These are phyloP conservation scores for Gnatocerus cornutus DNA, from an alignment of 2,888 invertebrate species.

Conservation along the genomic window DNA sequence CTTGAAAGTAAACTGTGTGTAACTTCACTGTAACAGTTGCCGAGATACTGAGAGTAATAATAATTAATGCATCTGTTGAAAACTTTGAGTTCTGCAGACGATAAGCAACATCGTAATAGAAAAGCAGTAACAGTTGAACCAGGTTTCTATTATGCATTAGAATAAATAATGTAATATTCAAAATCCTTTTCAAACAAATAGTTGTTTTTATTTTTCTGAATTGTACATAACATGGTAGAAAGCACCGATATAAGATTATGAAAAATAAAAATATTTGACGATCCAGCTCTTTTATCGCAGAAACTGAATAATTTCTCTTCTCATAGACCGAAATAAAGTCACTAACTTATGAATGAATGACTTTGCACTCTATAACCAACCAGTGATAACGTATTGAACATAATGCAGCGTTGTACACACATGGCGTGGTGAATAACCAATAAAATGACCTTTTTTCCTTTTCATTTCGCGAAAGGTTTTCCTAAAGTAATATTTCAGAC, in stretches of 20 bases:
- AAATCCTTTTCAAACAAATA: no score
- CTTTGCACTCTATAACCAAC: slow-evolving; percentile 12
- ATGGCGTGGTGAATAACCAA: slow-evolving; percentile 27
- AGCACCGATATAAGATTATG: background rate
- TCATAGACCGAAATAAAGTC: background rate
- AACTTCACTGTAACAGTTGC: no score
- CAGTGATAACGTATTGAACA: slow-evolving; percentile 17
- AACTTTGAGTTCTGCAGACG: no score
- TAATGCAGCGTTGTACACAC: slow-evolving; percentile 27
- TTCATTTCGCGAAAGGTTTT: slow-evolving; percentile 31
- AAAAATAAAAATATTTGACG: background rate
- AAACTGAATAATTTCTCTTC: background rate
- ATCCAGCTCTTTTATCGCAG: background rate
- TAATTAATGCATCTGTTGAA: no score
- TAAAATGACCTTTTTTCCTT: slow-evolving; percentile 27
- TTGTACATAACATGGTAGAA: background rate
- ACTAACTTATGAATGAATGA: slow-evolving; percentile 14
- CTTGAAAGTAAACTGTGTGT: no score
- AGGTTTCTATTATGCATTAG: no score
- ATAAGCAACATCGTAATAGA: no score
- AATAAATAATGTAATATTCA: no score
- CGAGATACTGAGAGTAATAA: no score
- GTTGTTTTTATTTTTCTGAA: no score
- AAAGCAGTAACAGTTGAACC: no score
- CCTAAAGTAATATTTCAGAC: slow-evolving; percentile 25